Conservation (phyloP, 2,888 invertebrate species). For the Branchinecta sandiegonensis region DNA sequence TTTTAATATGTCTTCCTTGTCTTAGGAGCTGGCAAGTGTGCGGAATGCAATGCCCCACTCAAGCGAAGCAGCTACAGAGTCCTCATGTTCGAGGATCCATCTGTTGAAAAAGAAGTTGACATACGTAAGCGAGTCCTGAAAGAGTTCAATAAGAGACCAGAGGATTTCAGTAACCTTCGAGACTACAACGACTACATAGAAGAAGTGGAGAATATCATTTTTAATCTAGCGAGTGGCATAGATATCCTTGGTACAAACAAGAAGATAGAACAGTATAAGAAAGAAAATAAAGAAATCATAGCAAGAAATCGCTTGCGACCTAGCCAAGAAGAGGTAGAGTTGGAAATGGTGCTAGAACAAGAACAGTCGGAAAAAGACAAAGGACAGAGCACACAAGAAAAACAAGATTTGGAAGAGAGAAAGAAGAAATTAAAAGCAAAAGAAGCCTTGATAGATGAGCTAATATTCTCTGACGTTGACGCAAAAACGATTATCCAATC, state of each 20-base stretch:
- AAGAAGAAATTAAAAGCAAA: slow-evolving; percentile 70
- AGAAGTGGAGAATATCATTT: slow-evolving; percentile 80
- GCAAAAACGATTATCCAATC: slow-evolving; percentile 72
- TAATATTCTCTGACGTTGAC: slow-evolving; percentile 81
- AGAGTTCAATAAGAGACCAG: slow-evolving; percentile 88
- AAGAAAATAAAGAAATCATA: slow-evolving; percentile 71
- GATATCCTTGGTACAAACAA: slow-evolving; percentile 77
- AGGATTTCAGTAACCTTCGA: slow-evolving; percentile 65
- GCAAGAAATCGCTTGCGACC: slow-evolving; percentile 49
- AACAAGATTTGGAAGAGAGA: slow-evolving; percentile 49
- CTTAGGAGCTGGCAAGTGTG: slow-evolving; percentile 79
- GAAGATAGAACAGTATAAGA: slow-evolving; percentile 76
- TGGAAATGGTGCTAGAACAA: slow-evolving; percentile 67
- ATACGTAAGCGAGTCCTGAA: slow-evolving; percentile 72
- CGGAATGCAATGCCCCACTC: slow-evolving; percentile 77
- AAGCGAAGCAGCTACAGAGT: slow-evolving; percentile 78
- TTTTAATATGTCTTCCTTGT: slow-evolving; percentile 23
- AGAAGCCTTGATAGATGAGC: slow-evolving; percentile 82
- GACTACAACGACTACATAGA: slow-evolving; percentile 96
- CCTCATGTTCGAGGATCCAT: slow-evolving; percentile 89
- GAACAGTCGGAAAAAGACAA: slow-evolving; percentile 62
- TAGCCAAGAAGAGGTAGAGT: slow-evolving; percentile 61
- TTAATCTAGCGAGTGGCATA: slow-evolving; percentile 74
- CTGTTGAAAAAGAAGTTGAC: slow-evolving; percentile 94
- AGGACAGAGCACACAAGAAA: slow-evolving; percentile 43